These are phyloP conservation scores for Zeuzera pyrina DNA, from an alignment of 2,888 invertebrate genomes.

Conservation along the genomic window DNA sequence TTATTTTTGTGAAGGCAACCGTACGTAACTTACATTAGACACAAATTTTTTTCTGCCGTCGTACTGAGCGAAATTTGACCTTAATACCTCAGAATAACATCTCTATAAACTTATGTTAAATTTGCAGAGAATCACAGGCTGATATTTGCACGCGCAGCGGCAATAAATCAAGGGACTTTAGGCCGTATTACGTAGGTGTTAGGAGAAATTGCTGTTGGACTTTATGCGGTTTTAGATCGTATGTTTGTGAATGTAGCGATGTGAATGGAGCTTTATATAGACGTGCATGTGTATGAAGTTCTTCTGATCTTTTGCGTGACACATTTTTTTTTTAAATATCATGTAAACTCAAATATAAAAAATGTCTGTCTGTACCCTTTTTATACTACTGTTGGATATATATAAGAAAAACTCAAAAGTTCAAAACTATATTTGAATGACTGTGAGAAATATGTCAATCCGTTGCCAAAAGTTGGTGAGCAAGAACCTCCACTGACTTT, in stretches of 20 bases:
- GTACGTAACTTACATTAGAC: conserved; percentile 48
- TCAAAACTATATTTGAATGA: no score
- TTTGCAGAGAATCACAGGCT: conserved; percentile 12
- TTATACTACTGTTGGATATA: no score
- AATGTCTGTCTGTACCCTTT: no score
- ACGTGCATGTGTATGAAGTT: conserved; percentile 12
- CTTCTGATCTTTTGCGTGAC: no score
- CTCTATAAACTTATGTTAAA: conserved; percentile 11
- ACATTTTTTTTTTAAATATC: no score
- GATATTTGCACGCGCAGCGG: conserved; percentile 13
- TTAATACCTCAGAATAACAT: conserved; percentile 18
- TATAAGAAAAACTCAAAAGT: no score
- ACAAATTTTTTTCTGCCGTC: conserved; percentile 25
- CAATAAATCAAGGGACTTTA: conserved; percentile 28
- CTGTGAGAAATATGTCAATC: no score
- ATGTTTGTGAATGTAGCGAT: conserved; percentile 13
- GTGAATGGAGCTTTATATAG: conserved; percentile 3
- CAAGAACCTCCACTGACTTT: no score
- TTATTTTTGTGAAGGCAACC: conserved; percentile 72
- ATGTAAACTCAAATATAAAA: no score
- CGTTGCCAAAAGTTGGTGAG: no score
- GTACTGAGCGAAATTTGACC: conserved; percentile 19
- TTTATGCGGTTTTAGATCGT: conserved; percentile 12
- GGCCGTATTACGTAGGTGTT: conserved; percentile 29
- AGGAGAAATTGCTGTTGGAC: conserved; percentile 16